phyloP scores from a whole-genome alignment of 2,113 vertebrate species.

The Arizona elegans region DNA sequence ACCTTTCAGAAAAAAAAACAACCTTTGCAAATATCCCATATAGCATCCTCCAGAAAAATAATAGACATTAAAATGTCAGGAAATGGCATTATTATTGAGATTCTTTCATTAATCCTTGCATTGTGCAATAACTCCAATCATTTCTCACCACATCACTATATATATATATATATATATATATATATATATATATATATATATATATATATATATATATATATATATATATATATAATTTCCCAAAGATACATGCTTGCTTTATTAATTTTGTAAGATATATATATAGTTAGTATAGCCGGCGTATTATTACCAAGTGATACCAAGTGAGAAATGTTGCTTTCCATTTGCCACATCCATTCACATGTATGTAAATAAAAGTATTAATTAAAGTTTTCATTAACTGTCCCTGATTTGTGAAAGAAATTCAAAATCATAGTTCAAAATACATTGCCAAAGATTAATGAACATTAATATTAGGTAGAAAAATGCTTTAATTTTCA shows the following conservation, averaged over 20 bases:
- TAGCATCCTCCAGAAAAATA: background rate
- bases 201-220: background rate
- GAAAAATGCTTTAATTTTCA: background rate
- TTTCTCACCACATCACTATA: background rate
- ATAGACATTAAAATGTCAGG: background rate
- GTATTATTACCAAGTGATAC: background rate
- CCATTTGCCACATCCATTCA: background rate
- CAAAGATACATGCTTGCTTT: background rate
- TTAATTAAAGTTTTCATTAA: conserved; percentile 34
- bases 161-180: background rate
- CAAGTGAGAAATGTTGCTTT: background rate
- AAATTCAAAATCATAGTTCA: conserved; percentile 7
- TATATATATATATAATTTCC: background rate
- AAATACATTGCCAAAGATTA: conserved; percentile 16
- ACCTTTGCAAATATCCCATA: background rate
- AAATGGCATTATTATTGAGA: background rate
- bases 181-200: background rate
- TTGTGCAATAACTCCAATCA: background rate
- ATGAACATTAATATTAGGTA: conserved; percentile 31
- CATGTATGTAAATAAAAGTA: background rate
- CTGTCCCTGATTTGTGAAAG: conserved; percentile 36
- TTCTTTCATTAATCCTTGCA: background rate
- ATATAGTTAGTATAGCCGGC: background rate
- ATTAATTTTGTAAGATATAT: background rate
- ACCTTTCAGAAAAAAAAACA: background rate